Base-by-base conservation (phyloP, 2,888 invertebrate genomes). In the Antheraea yamamai region DNA sequence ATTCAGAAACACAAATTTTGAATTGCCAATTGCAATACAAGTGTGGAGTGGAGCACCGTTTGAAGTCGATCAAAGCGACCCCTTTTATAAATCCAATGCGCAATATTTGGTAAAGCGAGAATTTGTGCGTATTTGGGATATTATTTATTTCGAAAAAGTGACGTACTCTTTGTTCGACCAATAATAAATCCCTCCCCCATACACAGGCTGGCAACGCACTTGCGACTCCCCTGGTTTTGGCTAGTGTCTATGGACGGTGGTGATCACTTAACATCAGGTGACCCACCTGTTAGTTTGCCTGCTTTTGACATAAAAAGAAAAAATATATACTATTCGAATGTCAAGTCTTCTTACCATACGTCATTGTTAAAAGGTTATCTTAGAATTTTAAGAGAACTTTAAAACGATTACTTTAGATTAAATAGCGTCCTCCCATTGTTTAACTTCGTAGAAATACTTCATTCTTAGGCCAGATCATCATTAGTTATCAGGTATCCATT, bases 21-120 rank as follows among this genome's bases (percentile, higher is more conserved):
- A 70, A 70, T 39, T 70, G 70, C 70, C 70, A 70, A 39, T 35
- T n/a, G 39, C 70, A 30, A 35, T 35, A 68, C 68, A 68, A 68
- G 30, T n/a, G 39, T 2, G 39, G n/a, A 39, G 35, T n/a, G 39
- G 70, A 12, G 20, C 16, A 39, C 64, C 66, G 73, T 68, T 73
- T 75, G 66, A 73, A 47, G 75, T 26, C 64, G 71, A 64, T 55
- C 75, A 61, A 55, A 68, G 73, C 47, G 16, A 30, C n/a, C 66
- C 75, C 66, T 66, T 73, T 66, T 58, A 61, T 66, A 66, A 68
- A 55, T 76, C 77, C 76, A 75, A 76, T 78, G 78, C 76, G 72
- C 73, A 72, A 75, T 74, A 76, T 68, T 68, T 35, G 68, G 16
- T 14, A n/a, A 39, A 35, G n/a, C 39, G n/a, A 20, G 74, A 75